Percentiles rank a stretch among this genome's conserved stretches.
Evolutionary conservation across 2,888 invertebrate genomes (phyloP).

Genomic region (Acanthoscelides obtectus): DNA sequence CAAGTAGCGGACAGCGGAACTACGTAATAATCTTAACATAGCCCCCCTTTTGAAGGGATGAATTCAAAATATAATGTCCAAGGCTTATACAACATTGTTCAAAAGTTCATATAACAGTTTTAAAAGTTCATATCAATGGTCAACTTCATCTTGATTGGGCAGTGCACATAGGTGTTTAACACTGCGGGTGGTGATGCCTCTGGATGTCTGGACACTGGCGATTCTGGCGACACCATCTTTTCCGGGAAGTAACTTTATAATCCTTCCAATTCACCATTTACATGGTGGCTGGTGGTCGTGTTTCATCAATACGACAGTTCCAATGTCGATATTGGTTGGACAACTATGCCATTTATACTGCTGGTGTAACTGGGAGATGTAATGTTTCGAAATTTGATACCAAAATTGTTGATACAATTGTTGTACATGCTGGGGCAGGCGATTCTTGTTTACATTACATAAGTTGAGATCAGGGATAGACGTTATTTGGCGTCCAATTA

Average conservation of each 20-base stretch:
- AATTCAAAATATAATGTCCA: too few species aligned
- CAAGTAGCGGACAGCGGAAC: too few species aligned
- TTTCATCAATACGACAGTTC: slow-evolving; percentile 2
- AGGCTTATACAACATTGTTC: too few species aligned
- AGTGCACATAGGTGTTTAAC: background rate
- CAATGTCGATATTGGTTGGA: background rate
- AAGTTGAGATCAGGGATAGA: slow-evolving; percentile 22
- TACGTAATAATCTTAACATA: too few species aligned
- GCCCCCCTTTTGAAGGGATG: too few species aligned
- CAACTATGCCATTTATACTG: slow-evolving; percentile 1
- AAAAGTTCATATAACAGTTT: too few species aligned
- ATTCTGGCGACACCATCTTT: slow-evolving; percentile 1
- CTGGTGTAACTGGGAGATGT: slow-evolving; percentile 3
- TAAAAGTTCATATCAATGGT: too few species aligned
- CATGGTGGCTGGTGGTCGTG: slow-evolving; percentile 1
- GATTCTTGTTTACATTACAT: slow-evolving; percentile 9
- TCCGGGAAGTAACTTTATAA: background rate
- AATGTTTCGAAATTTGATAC: slow-evolving; percentile 19
- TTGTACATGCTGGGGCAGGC: slow-evolving; percentile 16
- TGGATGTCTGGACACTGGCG: slow-evolving; percentile 1
- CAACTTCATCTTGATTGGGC: background rate
- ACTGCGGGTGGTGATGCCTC: background rate
- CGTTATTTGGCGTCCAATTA: slow-evolving; percentile 20
- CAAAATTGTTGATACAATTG: slow-evolving; percentile 21
- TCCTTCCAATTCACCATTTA: slow-evolving; percentile 5